Base-by-base conservation (phyloP, 2,797 vertebrate species). In the Pangasius macronema region DNA sequence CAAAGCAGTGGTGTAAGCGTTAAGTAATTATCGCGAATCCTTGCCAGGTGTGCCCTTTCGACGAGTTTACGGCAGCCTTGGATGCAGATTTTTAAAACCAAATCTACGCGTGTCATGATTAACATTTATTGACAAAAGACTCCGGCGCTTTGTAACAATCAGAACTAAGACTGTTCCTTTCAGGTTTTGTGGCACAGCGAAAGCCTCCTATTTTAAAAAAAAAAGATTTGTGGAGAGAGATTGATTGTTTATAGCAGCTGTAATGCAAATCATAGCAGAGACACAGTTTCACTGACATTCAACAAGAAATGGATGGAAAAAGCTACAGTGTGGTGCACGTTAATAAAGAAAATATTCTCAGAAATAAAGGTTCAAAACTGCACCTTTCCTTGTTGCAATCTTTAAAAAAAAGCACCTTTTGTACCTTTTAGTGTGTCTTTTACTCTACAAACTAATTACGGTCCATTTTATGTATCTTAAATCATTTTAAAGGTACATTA, bases 261-360 rank as follows among this genome's bases (percentile, higher is more conserved):
- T 75, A 53, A 33, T 55, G n/a, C 33, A 77, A 33, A 77, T 77
- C 49, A 77, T 10, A 77, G 75, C 75, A 39, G 20, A 27, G 77
- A 80, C 51, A 0, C n/a, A 39, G 5, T 80, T 57, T 80, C 53
- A 36, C 20, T 59, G 16, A 6, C 18, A 22, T 80, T 57, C 30
- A 59, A 6, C 33, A 22, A 11, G n/a, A 73, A 33, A 11, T 22
- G 3, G 20, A 73, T 4, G 11, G 11, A 46, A 42, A 42, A 22
- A 1, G n/a, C 1, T 42, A 49, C 9, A 14, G 72, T 27, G 36
- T n/a, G 3, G 20, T 75, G 39, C 20, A 20, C 39, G 42, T 39
- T 75, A 51, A 76, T 46, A 49, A 51, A 76, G 33, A 70, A 39
- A 22, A 10, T 18, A 70, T 18, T 70, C 33, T 5, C 16, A 18